A percentile compares a stretch with the other conserved stretches of the same genome.
These are phyloP conservation scores for Variabilichromis moorii DNA, from an alignment of 2,113 vertebrate genomes.

Conservation along the genomic window DNA sequence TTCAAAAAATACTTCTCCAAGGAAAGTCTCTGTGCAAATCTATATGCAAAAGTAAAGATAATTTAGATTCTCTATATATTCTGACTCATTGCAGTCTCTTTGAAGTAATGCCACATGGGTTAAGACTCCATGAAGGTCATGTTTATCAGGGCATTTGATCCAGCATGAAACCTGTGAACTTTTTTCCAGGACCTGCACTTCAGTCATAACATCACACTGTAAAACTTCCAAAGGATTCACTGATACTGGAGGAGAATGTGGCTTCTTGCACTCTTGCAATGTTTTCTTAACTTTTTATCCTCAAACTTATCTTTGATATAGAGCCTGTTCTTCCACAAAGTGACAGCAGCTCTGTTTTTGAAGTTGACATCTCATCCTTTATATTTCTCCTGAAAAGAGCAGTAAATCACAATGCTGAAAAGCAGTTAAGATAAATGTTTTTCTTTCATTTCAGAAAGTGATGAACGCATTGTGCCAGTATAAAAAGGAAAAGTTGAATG, in stretches of 20 bases:
- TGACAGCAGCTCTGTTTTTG: neutral
- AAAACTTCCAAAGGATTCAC: neutral
- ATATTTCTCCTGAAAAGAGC: neutral
- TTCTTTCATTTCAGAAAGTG: neutral
- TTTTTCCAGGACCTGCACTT: neutral
- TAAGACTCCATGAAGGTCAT: neutral
- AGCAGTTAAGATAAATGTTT: neutral
- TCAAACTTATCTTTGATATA: neutral
- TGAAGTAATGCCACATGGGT: neutral
- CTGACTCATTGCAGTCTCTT: neutral
- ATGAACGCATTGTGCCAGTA: neutral
- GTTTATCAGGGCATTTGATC: neutral
- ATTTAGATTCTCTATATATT: neutral
- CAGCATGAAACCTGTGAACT: neutral
- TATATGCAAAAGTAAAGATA: neutral
- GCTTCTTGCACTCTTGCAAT: neutral
- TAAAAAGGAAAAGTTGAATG: neutral
- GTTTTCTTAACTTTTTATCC: conserved; percentile 26
- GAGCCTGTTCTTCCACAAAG: neutral
- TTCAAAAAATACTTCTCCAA: neutral
- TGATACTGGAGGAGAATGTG: neutral
- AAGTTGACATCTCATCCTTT: neutral
- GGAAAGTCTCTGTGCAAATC: neutral
- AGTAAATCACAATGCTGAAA: neutral
- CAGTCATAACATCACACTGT: neutral